Conservation (phyloP, 1,140 invertebrate genomes). For the Pseudomyrmex gracilis region DNA sequence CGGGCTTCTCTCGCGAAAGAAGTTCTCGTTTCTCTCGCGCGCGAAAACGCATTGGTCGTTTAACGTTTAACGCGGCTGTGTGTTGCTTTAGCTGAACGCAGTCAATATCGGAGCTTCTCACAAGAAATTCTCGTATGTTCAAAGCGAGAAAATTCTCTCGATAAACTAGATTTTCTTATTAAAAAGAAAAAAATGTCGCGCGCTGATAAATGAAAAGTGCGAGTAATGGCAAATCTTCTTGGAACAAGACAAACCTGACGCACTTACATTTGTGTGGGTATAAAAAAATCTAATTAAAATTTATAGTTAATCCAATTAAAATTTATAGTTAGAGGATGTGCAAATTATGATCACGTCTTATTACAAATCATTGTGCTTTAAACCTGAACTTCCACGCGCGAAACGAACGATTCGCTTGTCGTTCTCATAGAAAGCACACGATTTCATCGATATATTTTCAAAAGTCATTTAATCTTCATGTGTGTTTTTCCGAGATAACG, state of each 20-base stretch:
- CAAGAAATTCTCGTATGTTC: slow-evolving; percentile 11
- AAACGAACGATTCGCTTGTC: slow-evolving; percentile 1
- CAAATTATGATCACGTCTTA: neutral
- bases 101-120: neutral
- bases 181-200: neutral
- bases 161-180: neutral
- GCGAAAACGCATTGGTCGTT: slow-evolving; percentile 13
- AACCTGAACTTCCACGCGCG: neutral
- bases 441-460: neutral
- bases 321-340: neutral
- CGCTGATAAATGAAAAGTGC: neutral
- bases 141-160: slow-evolving; percentile 10
- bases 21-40: neutral
- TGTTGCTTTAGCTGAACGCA: slow-evolving; percentile 9
- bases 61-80: slow-evolving; percentile 24
- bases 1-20: slow-evolving; percentile 2
- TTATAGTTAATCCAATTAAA: neutral
- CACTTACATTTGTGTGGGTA: no score
- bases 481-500: neutral
- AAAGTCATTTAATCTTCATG: neutral
- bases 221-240: neutral
- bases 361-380: neutral
- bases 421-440: no score
- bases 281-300: neutral
- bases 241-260: neutral